Conservation (phyloP, 2,888 invertebrate genomes). For the Malthinus seriepunctatus region DNA sequence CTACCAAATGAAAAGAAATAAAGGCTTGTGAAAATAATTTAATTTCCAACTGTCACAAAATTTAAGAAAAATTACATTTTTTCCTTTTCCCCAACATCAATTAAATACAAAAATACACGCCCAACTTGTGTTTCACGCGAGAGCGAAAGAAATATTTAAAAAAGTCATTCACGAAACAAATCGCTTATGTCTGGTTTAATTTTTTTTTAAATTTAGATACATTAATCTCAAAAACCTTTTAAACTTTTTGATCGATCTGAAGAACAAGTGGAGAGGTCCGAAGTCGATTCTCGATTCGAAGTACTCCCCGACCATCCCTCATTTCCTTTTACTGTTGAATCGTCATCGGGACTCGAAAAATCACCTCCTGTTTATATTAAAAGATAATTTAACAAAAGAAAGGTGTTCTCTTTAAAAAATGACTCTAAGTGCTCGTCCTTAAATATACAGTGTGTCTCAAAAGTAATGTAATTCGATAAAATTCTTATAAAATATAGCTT, state of each 20-base stretch:
- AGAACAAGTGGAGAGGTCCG: constrained; percentile 50
- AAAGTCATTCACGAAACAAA: background rate
- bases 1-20: too few relatives aligned
- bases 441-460: too few relatives aligned
- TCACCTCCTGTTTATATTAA: constrained; percentile 49
- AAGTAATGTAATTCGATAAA: too few relatives aligned
- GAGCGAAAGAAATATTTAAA: background rate
- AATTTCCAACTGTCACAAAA: background rate
- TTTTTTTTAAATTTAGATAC: constrained; percentile 25
- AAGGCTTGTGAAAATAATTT: background rate
- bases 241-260: constrained; percentile 43
- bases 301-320: constrained; percentile 55
- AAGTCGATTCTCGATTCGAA: constrained; percentile 52
- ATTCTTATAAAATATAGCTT: too few relatives aligned
- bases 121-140: background rate
- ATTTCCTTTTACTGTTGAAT: constrained; percentile 62
- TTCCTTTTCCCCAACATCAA: background rate
- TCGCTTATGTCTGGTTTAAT: constrained; percentile 14
- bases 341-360: constrained; percentile 64
- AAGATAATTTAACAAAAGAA: background rate
- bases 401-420: constrained; percentile 3
- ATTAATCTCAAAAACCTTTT: constrained; percentile 39
- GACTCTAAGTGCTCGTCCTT: constrained; percentile 17
- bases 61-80: background rate
- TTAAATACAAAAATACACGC: background rate